Evolutionary conservation across 2,797 vertebrate species (phyloP), one percentile per base, ranked within the genome.

Genomic region (Cossypha niveicapilla): DNA sequence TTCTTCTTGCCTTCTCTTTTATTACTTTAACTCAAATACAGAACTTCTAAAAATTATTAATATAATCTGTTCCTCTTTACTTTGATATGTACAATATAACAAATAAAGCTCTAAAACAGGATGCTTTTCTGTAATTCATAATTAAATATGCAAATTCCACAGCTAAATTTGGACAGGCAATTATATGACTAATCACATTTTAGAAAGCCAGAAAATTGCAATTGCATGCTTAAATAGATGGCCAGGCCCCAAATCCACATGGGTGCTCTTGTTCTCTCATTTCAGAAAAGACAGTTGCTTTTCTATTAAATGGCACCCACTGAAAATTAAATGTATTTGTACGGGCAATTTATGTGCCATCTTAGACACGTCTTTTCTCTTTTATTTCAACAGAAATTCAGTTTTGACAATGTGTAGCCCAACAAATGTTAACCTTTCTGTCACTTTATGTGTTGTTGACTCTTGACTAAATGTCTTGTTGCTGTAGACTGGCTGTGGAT

Each of bases 401-500:
- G 9, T 74, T 93, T 74, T 68, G 30, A 85, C 83, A 91, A 56
- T 5, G 53, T 2, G 6, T 13, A 81, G 6, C 56, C 41, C 23
- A 62, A 50, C 17, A 83, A 51, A 44, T 74, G 54, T 58, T 85
- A 77, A 78, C 34, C 35, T 88, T 90, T 60, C 66, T 71, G 23
- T 58, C 34, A 42, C 34, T 90, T 71, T 21, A 12, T 32, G 9
- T 1, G 1, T 37, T 79, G 32, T 30, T 90, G 61, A 82, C 48
- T 58, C 56, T 58, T 71, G 28, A 71, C 47, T 61, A 50, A 87
- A 34, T 56, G 9, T 79, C 76, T 62, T 94, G 11, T 96, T 84
- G 53, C 91, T 94, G 10, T 76, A 98, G 98, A 73, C 41, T 98
- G 76, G 98, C 97, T 0, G 98, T 98, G 92, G 98, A 98, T 0